phyloP scores from a whole-genome alignment of 2,888 invertebrate genomes.

The Diabrotica balteata region DNA sequence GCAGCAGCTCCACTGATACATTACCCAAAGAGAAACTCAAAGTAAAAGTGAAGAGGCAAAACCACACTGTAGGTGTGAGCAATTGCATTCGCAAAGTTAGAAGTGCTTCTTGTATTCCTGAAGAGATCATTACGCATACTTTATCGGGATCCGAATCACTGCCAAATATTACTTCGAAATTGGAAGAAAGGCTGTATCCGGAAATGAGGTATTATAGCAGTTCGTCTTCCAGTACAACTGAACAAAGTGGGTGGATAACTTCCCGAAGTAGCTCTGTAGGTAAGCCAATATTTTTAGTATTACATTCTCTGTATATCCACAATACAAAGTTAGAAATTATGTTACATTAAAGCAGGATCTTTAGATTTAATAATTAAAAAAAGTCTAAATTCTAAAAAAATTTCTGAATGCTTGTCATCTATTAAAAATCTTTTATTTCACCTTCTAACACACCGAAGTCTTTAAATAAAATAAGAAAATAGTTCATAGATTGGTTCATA shows the following conservation, averaged over 20 bases:
- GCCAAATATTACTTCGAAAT: conserved; percentile 70
- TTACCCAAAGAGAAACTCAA: conserved; percentile 38
- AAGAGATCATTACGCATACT: conserved; percentile 62
- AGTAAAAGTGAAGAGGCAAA: conserved; percentile 42
- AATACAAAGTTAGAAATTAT: too few relatives aligned
- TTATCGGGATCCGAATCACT: conserved; percentile 69
- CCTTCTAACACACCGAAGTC: too few relatives aligned
- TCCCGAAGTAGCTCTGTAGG: conserved; percentile 72
- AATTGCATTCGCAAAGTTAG: conserved; percentile 63
- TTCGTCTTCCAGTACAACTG: conserved; percentile 74
- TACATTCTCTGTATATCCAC: conserved; percentile 42
- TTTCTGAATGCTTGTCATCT: too few relatives aligned
- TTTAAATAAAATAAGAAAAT: too few relatives aligned
- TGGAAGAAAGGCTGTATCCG: conserved; percentile 45
- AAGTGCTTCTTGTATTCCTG: conserved; percentile 66
- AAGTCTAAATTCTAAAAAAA: too few relatives aligned
- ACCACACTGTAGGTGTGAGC: conserved; percentile 29
- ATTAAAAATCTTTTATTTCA: too few relatives aligned
- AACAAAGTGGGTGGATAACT: conserved; percentile 89
- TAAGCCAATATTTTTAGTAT: conserved; percentile 52
- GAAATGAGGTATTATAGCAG: conserved; percentile 47
- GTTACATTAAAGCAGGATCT: too few relatives aligned
- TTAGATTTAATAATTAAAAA: too few relatives aligned
- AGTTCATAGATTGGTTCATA: too few relatives aligned
- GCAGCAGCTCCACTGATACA: conserved; percentile 51